These are phyloP conservation scores for Puntigrus tetrazona DNA, from an alignment of 2,113 vertebrate genomes.

Conservation along the genomic window DNA sequence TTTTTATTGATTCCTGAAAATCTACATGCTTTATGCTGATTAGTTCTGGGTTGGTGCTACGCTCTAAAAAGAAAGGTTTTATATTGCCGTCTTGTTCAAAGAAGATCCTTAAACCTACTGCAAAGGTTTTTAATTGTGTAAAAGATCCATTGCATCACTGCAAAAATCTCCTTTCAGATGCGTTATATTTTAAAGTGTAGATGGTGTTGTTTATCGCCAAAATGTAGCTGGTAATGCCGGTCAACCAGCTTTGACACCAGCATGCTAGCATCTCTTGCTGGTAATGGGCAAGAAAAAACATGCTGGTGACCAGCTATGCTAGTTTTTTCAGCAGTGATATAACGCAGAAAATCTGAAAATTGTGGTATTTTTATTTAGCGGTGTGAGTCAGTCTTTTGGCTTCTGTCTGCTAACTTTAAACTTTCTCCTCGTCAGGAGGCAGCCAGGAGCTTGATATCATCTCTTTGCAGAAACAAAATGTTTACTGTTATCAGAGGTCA, in stretches of 20 bases:
- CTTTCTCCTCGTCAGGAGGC: slow-evolving; percentile 10
- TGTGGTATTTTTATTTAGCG: slow-evolving; percentile 29
- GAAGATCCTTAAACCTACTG: not conserved
- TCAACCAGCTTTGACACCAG: not conserved
- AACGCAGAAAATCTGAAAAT: not conserved
- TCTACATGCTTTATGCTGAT: not conserved
- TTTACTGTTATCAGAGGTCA: not conserved
- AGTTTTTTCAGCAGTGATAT: not conserved
- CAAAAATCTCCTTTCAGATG: not conserved
- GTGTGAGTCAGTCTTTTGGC: slow-evolving; percentile 22
- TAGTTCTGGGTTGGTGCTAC: not conserved
- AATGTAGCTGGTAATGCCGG: not conserved
- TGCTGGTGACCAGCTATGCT: not conserved
- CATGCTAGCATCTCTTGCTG: not conserved
- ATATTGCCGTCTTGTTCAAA: too few relatives aligned
- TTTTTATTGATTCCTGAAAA: not conserved
- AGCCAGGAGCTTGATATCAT: not conserved
- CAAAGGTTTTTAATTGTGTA: not conserved
- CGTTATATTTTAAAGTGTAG: too few relatives aligned
- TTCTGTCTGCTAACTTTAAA: slow-evolving; percentile 18
- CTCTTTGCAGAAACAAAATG: not conserved
- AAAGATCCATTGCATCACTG: not conserved
- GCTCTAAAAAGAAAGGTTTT: not conserved
- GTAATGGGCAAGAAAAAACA: not conserved
- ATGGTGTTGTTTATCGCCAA: not conserved